These are phyloP conservation scores for Chesias legatella DNA, from an alignment of 2,888 invertebrate species.

Conservation along the genomic window DNA sequence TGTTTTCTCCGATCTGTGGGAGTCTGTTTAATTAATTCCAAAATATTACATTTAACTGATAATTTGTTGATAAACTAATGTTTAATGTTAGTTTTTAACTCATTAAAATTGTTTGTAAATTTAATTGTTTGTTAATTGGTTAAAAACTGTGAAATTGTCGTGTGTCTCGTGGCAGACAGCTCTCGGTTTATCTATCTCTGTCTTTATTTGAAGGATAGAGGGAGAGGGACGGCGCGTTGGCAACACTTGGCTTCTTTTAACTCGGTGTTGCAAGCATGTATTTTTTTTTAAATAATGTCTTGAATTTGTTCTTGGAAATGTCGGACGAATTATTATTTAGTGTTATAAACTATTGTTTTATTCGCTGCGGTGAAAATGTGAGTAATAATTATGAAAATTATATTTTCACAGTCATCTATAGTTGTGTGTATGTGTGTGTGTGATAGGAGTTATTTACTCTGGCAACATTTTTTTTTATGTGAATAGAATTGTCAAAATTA, in stretches of 20 bases:
- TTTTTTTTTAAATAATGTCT: constrained; percentile 6
- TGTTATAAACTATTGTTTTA: constrained; percentile 17
- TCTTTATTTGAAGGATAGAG: too few relatives aligned
- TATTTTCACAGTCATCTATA: constrained; percentile 20
- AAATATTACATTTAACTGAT: too few relatives aligned
- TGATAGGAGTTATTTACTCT: constrained; percentile 3
- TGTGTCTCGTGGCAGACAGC: too few relatives aligned
- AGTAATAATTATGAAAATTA: constrained; percentile 20
- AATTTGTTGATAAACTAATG: too few relatives aligned
- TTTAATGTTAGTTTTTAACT: too few relatives aligned
- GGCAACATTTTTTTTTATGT: neutral
- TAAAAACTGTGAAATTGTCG: constrained; percentile 4
- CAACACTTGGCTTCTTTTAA: too few relatives aligned
- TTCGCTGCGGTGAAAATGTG: constrained; percentile 7
- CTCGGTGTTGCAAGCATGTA: neutral
- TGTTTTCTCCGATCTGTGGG: too few relatives aligned
- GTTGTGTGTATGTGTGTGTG: too few relatives aligned
- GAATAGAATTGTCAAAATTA: constrained; percentile 2
- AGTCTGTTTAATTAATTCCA: too few relatives aligned
- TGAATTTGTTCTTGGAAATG: constrained; percentile 2
- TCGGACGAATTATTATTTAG: constrained; percentile 14
- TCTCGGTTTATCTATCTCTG: too few relatives aligned
- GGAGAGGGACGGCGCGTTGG: too few relatives aligned
- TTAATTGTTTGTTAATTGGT: constrained; percentile 7
- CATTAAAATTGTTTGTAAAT: constrained; percentile 4